Percentiles rank a stretch among this genome's conserved stretches.
Evolutionary conservation across 2,797 vertebrate genomes (phyloP).

Genomic region (Linurgus olivaceus): DNA sequence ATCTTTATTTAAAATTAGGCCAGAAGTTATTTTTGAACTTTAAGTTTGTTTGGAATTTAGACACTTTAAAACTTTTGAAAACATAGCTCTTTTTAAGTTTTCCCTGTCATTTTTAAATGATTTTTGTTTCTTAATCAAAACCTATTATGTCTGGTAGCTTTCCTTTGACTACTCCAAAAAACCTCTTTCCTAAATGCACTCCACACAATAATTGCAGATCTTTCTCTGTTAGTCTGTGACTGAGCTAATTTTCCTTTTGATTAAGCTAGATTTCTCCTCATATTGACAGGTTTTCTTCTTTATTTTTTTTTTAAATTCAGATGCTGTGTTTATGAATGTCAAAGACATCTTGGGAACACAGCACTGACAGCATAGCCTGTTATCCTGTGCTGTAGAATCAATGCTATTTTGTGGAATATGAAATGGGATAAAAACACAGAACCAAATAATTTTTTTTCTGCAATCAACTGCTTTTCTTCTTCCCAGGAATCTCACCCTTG

Average conservation of each 20-base stretch:
- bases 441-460: neutral
- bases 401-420: neutral
- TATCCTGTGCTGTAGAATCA: neutral
- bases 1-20: neutral
- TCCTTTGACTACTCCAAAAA: neutral
- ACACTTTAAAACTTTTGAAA: neutral
- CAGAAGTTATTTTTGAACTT: neutral
- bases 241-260: conserved; percentile 36
- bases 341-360: conserved; percentile 34
- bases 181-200: neutral
- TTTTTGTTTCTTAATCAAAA: neutral
- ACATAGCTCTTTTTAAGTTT: neutral
- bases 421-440: neutral
- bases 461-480: neutral
- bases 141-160: neutral
- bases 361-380: neutral
- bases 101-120: neutral
- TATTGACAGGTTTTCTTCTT: neutral
- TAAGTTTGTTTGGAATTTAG: neutral
- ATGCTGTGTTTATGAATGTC: conserved; percentile 47
- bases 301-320: neutral
- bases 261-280: neutral
- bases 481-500: neutral
- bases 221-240: conserved; percentile 4
- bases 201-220: neutral